A percentile compares a stretch with the other conserved stretches of the same genome.
These are phyloP conservation scores for Panzeria rudis DNA, from an alignment of 2,888 invertebrate genomes.

Conservation along the genomic window DNA sequence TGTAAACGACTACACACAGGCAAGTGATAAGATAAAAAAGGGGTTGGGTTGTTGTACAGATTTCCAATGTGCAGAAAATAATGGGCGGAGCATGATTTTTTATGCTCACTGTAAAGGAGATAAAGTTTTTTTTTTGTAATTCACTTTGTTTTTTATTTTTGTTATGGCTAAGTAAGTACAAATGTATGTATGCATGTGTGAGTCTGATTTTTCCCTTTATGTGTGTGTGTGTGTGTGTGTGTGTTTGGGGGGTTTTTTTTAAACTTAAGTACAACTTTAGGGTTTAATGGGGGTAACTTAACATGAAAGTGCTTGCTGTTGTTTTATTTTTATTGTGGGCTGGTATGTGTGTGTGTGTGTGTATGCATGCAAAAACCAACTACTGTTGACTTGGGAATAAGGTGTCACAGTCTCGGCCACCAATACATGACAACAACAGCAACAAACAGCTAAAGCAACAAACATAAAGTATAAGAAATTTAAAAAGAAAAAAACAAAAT, in stretches of 20 bases:
- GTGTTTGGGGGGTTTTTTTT: constrained; percentile 1
- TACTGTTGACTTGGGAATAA: constrained; percentile 82
- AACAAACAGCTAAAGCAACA: constrained; percentile 36
- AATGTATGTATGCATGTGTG: not conserved
- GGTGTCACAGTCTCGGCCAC: constrained; percentile 78
- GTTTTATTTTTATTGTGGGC: constrained; percentile 57
- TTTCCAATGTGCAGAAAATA: constrained; percentile 61
- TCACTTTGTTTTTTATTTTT: constrained; percentile 11
- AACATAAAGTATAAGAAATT: constrained; percentile 44
- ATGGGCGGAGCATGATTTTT: constrained; percentile 54
- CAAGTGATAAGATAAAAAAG: constrained; percentile 65
- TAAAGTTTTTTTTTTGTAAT: constrained; percentile 13
- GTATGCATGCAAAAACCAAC: constrained; percentile 49
- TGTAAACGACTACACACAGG: constrained; percentile 11
- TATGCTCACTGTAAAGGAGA: constrained; percentile 34
- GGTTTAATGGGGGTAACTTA: constrained; percentile 67
- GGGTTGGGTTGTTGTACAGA: constrained; percentile 64
- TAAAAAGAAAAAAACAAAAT: constrained; percentile 25
- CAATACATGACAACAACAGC: constrained; percentile 60
- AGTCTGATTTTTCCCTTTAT: not conserved
- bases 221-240: constrained; percentile 15
- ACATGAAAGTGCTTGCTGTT: constrained; percentile 53
- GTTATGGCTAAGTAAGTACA: not conserved
- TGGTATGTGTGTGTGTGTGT: constrained; percentile 29
- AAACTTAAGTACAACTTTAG: constrained; percentile 49